Conservation (phyloP, 2,797 vertebrate species). For the Acropternis orthonyx region DNA sequence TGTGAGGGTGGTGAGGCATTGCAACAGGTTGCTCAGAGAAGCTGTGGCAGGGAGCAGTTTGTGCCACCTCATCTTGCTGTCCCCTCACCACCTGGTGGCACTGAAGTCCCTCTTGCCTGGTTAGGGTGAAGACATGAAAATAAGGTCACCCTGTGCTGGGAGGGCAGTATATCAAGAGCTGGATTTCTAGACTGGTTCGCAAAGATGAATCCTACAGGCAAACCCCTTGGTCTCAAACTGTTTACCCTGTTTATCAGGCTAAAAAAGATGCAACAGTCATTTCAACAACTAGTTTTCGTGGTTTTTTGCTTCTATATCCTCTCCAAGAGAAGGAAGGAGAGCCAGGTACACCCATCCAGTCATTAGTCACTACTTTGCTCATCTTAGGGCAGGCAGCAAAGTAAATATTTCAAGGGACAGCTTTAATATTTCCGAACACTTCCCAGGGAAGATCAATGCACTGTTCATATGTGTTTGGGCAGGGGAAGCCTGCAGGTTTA, state of each 20-base stretch:
- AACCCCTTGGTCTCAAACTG: not conserved
- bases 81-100: not conserved
- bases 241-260: not conserved
- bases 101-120: accelerated
- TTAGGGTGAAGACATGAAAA: not conserved
- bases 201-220: not conserved
- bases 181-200: not conserved
- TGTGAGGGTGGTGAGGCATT: not conserved
- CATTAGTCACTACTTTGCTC: not conserved
- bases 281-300: not conserved
- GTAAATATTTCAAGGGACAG: not conserved
- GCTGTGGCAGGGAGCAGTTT: not conserved
- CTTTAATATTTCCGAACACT: not conserved
- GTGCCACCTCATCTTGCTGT: not conserved
- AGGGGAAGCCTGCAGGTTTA: not conserved
- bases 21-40: not conserved
- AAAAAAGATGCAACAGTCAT: not conserved
- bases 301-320: not conserved
- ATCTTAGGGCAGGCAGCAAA: not conserved
- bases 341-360: not conserved
- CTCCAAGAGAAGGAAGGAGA: not conserved
- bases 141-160: not conserved
- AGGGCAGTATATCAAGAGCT: not conserved
- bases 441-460: not conserved
- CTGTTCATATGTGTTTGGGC: not conserved